These are phyloP conservation scores for Magallana nippona DNA, from an alignment of 2,888 invertebrate species.

Conservation along the genomic window DNA sequence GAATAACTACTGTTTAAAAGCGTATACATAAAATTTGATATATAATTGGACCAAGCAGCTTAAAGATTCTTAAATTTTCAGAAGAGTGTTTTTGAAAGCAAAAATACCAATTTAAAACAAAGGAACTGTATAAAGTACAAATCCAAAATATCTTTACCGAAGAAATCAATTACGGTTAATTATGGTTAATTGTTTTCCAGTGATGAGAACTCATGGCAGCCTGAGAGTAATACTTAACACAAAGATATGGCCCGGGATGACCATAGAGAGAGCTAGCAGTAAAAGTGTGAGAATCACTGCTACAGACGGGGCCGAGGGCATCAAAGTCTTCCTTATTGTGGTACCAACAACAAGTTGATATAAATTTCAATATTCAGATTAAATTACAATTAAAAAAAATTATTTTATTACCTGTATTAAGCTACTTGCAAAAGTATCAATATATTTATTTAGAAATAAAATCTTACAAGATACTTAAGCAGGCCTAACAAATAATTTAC, in stretches of 20 bases:
- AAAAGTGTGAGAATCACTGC: slow-evolving; percentile 94
- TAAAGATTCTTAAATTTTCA: too few relatives aligned
- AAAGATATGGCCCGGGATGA: slow-evolving; percentile 96
- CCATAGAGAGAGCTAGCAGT: slow-evolving; percentile 90
- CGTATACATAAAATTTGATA: too few relatives aligned
- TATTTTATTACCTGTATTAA: not conserved
- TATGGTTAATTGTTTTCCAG: slow-evolving; percentile 77
- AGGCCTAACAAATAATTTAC: too few relatives aligned
- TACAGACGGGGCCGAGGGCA: slow-evolving; percentile 84
- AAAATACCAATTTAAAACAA: too few relatives aligned
- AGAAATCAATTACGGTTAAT: not conserved
- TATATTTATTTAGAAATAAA: too few relatives aligned
- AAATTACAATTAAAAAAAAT: not conserved
- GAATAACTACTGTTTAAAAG: too few relatives aligned
- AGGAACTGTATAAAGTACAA: too few relatives aligned
- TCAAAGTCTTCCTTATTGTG: slow-evolving; percentile 90
- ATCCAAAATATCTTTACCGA: too few relatives aligned
- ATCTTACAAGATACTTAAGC: too few relatives aligned
- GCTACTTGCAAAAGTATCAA: too few relatives aligned
- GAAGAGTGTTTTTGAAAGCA: too few relatives aligned
- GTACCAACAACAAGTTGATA: not conserved
- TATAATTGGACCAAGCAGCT: too few relatives aligned
- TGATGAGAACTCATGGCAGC: slow-evolving; percentile 93
- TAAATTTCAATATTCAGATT: not conserved
- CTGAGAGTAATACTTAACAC: slow-evolving; percentile 94